Conservation (phyloP, 2,113 vertebrate genomes). For the Dendrocopos noguchii region DNA sequence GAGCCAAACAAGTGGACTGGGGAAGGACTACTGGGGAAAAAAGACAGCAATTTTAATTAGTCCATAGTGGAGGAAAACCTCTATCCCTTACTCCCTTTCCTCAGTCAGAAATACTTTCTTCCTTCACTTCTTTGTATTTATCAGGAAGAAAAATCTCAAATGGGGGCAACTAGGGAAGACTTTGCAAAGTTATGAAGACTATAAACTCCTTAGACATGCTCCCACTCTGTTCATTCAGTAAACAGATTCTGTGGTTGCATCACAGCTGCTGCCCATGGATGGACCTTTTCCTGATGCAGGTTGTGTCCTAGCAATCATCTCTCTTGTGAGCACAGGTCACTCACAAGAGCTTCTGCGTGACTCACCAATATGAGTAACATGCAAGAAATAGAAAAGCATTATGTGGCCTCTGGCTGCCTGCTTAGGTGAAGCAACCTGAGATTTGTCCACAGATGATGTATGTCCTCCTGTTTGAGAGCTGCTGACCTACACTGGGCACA, state of each 20-base stretch:
- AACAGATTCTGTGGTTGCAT: background rate
- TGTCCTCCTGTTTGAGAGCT: background rate
- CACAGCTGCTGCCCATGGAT: background rate
- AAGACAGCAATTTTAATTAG: background rate
- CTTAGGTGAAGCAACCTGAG: background rate
- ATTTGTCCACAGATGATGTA: background rate
- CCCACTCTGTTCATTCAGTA: background rate
- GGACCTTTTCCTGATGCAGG: background rate
- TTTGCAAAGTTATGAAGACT: background rate
- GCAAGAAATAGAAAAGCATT: background rate
- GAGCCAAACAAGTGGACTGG: background rate
- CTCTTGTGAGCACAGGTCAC: background rate
- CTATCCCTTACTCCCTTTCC: background rate
- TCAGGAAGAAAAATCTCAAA: background rate
- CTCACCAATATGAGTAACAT: background rate
- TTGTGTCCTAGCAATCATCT: background rate
- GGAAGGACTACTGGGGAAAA: background rate
- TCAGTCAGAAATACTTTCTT: background rate
- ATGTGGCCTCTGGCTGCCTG: background rate
- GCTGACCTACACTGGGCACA: background rate
- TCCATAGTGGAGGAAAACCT: background rate
- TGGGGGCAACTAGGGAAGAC: background rate
- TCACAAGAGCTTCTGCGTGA: background rate
- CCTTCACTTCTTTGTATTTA: background rate
- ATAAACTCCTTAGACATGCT: background rate